Conservation (phyloP, 2,888 invertebrate species). For the Melikaiella ostensackeni region DNA sequence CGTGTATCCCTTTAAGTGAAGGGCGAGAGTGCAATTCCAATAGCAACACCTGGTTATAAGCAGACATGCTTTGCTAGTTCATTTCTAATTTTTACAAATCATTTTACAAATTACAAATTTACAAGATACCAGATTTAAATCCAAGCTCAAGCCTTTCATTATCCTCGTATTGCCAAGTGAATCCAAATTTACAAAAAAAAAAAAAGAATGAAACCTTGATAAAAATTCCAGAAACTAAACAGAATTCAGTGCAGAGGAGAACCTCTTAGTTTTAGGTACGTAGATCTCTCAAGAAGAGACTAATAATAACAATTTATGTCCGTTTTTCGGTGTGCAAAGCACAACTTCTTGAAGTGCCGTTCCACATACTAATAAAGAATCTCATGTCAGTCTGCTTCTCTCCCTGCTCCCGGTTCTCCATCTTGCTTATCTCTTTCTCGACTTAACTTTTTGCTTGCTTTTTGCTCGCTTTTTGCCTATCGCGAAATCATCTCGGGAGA, state of each 20-base stretch:
- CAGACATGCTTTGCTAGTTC: background rate
- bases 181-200: background rate
- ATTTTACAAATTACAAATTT: too few relatives aligned
- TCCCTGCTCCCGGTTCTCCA: background rate
- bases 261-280: background rate
- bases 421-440: constrained; percentile 30
- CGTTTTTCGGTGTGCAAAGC: constrained; percentile 26
- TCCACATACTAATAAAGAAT: constrained; percentile 36
- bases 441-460: constrained; percentile 29
- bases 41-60: constrained; percentile 50
- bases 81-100: too few relatives aligned
- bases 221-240: background rate
- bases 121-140: background rate
- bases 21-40: constrained; percentile 60
- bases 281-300: background rate
- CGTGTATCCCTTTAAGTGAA: constrained; percentile 35
- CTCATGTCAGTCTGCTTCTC: constrained; percentile 10
- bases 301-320: constrained; percentile 28
- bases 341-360: constrained; percentile 2
- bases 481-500: constrained; percentile 28
- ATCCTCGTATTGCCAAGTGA: background rate
- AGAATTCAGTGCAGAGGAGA: background rate
- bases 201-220: background rate
- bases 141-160: background rate
- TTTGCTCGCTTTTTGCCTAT: constrained; percentile 33